phyloP scores from a whole-genome alignment of 2,888 invertebrate genomes.

The Hyalella azteca region DNA sequence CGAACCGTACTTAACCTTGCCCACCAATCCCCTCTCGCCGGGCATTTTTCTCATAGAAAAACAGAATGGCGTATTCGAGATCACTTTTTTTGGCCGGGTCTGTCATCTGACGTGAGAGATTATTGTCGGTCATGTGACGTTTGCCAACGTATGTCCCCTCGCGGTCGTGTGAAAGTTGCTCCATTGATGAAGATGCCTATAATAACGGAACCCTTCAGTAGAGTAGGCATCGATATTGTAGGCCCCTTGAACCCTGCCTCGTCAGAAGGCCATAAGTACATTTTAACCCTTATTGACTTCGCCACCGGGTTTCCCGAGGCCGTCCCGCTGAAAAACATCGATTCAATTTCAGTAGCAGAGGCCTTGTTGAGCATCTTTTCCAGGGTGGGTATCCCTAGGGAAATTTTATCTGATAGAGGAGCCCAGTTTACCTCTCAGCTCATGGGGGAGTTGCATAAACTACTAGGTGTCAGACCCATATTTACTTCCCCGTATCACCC shows the following conservation, averaged over 20 bases:
- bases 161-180: neutral
- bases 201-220: neutral
- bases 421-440: too few relatives aligned
- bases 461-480: neutral
- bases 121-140: slow-evolving; percentile 17
- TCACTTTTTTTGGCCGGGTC: neutral
- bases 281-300: slow-evolving; percentile 8
- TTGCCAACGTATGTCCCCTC: neutral
- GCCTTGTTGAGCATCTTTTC: slow-evolving; percentile 19
- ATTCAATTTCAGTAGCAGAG: slow-evolving; percentile 14
- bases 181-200: neutral
- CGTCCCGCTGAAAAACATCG: slow-evolving; percentile 9
- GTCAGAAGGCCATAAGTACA: neutral
- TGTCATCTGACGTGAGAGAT: neutral
- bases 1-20: neutral
- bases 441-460: too few relatives aligned
- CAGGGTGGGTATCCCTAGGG: slow-evolving; percentile 13
- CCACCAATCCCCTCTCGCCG: neutral
- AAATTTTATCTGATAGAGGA: slow-evolving; percentile 6
- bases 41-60: slow-evolving; percentile 23
- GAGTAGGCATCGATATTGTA: slow-evolving; percentile 23
- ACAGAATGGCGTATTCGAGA: neutral
- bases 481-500: neutral
- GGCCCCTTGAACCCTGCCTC: neutral
- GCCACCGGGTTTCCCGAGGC: slow-evolving; percentile 36